Evolutionary conservation across 2,113 vertebrate genomes (phyloP), one percentile per base, ranked within the genome.

Genomic region (Scartelaos histophorus): DNA sequence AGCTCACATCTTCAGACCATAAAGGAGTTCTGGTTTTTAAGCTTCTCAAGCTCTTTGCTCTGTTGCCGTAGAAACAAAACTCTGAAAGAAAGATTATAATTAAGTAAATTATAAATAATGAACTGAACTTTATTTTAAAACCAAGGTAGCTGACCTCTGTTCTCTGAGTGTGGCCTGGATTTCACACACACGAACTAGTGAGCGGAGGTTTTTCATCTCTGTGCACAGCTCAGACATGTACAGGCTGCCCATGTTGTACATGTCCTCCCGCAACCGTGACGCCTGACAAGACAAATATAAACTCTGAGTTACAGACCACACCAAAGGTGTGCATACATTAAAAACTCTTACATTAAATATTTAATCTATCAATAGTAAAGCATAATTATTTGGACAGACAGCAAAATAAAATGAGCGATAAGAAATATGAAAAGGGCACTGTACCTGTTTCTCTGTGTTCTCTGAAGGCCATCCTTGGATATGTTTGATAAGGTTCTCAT

Each of bases 11-110:
- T 93, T 98, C 96, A 99, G 90, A 98, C 96, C 97, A 99, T 99
- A 92, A 98, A 98, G 87, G 97, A 99, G 94, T 98, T 98, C 95
- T 99, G 97, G 92, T 99, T 98, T 95, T 99, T 99, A 94, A 99
- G 95, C 90, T 98, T 99, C 94, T 99, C 97, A 85, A 99, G 95
- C 95, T 99, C 97, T 94, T 98, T 99, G 92, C 96, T 99, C 94
- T 99, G 97, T 90, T 99, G 97, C 94, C 97, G 95, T 95, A 99
- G 94, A 91, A 99, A 98, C 72, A 99, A 94, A 94, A 99, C 96
- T 94, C 97, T 99, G 91, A 46, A 6, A 22, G 24, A 72, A 12
- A 86, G 79, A 71, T 78, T 21, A 4, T 3, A 38, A 12, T 9
- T 10, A 64, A 64, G 19, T 64, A 35, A n/a, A 64, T 43, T n/a